These are phyloP conservation scores for Ctenoplectra terminalis DNA, from an alignment of 1,140 invertebrate species.

Conservation along the genomic window DNA sequence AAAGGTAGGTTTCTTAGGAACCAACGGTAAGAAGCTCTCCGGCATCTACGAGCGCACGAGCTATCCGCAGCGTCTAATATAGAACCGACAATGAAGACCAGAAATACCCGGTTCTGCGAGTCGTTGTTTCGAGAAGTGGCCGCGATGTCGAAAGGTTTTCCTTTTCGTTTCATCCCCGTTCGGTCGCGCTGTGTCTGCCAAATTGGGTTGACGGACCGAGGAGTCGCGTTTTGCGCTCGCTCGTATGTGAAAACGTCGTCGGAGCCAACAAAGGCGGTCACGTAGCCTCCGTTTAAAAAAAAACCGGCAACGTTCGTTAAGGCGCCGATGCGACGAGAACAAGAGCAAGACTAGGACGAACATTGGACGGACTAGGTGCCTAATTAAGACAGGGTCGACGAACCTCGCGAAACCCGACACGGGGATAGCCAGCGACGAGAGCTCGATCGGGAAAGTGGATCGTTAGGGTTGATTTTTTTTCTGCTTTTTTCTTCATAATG, in stretches of 20 bases:
- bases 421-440: neutral
- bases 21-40: neutral
- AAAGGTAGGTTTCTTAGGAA: neutral
- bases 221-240: neutral
- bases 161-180: too few species aligned
- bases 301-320: constrained; percentile 8
- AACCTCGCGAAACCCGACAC: neutral
- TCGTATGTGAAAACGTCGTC: neutral
- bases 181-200: neutral
- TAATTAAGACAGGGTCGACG: constrained; percentile 23
- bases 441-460: neutral
- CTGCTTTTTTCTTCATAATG: neutral
- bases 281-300: constrained; percentile 17
- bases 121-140: constrained; percentile 9
- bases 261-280: constrained; percentile 6
- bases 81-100: constrained; percentile 6
- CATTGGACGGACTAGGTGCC: neutral
- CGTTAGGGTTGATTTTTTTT: neutral
- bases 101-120: neutral
- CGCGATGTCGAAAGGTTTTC: too few species aligned
- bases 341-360: neutral
- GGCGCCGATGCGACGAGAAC: constrained; percentile 23
- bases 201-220: neutral
- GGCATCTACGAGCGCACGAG: neutral
- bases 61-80: neutral